Percentiles rank a stretch among this genome's conserved stretches.
Conservation (phyloP, 2,797 vertebrate species). For the Galaxias olidus region DNA sequence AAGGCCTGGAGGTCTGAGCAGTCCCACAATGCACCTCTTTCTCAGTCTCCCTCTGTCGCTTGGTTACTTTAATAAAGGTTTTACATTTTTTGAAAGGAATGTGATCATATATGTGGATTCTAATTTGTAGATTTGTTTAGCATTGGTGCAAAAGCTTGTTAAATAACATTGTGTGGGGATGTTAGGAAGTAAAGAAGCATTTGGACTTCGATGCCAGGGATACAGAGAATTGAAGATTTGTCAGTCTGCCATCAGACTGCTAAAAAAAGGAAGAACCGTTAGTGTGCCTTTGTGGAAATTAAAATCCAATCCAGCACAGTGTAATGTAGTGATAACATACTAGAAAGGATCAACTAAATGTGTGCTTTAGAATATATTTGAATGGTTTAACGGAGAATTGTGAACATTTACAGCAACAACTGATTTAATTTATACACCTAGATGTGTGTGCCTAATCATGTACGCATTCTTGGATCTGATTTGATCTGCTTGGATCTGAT, state of each 20-base stretch:
- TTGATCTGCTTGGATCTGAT: no score
- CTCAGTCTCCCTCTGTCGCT: neutral
- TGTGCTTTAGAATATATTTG: neutral
- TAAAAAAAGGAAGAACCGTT: neutral
- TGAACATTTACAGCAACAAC: neutral
- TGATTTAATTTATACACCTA: neutral
- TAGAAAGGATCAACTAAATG: neutral
- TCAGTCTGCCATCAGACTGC: no score
- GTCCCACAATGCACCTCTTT: neutral
- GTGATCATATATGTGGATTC: neutral
- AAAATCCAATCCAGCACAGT: neutral
- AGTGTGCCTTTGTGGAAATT: neutral
- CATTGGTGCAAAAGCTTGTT: neutral
- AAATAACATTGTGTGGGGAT: neutral
- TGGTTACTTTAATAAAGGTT: neutral
- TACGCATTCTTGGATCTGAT: neutral
- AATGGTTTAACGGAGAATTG: constrained; percentile 6
- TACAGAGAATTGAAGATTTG: neutral
- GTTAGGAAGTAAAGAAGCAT: neutral
- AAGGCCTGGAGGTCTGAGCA: constrained; percentile 70
- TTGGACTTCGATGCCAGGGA: neutral
- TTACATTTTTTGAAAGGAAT: neutral
- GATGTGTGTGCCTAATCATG: neutral
- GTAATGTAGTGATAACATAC: neutral
- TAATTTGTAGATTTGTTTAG: neutral